Evolutionary conservation across 2,797 vertebrate genomes (phyloP).

Genomic region (Anabacerthia variegaticeps): DNA sequence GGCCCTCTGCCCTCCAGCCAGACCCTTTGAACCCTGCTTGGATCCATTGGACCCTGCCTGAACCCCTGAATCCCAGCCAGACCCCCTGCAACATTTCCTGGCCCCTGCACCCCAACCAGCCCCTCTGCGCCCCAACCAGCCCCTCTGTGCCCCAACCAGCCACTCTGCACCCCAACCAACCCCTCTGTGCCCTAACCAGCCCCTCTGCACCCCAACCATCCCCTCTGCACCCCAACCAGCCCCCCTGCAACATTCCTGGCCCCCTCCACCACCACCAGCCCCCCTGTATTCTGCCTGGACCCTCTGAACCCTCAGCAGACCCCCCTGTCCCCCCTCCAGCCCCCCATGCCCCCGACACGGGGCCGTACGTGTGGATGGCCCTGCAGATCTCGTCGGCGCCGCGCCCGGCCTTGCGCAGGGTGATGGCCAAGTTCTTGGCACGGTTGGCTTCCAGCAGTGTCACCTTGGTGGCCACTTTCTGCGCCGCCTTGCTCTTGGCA

Average conservation of each 20-base stretch:
- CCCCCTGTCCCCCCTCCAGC: no score
- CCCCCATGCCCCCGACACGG: neutral
- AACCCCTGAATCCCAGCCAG: no score
- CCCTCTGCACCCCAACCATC: no score
- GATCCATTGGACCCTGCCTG: neutral
- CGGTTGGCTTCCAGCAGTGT: slow-evolving; percentile 93
- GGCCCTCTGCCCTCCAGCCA: neutral
- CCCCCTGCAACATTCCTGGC: no score
- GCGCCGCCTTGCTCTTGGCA: slow-evolving; percentile 89
- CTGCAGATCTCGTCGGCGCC: slow-evolving; percentile 93
- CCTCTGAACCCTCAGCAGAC: neutral
- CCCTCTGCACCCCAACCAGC: accelerated
- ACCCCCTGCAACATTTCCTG: no score
- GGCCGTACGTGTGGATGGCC: slow-evolving; percentile 90
- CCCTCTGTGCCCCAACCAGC: no score
- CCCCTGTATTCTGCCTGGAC: neutral
- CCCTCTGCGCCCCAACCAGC: no score
- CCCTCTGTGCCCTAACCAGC: neutral
- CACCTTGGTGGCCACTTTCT: slow-evolving; percentile 88
- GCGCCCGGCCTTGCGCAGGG: slow-evolving; percentile 91
- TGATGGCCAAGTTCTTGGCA: slow-evolving; percentile 97
- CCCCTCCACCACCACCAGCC: neutral
- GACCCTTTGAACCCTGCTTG: neutral
- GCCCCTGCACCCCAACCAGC: no score
- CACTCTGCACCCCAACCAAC: no score